These are phyloP conservation scores for Tamias sibiricus DNA, from an alignment of 2,113 vertebrate species.

Conservation along the genomic window DNA sequence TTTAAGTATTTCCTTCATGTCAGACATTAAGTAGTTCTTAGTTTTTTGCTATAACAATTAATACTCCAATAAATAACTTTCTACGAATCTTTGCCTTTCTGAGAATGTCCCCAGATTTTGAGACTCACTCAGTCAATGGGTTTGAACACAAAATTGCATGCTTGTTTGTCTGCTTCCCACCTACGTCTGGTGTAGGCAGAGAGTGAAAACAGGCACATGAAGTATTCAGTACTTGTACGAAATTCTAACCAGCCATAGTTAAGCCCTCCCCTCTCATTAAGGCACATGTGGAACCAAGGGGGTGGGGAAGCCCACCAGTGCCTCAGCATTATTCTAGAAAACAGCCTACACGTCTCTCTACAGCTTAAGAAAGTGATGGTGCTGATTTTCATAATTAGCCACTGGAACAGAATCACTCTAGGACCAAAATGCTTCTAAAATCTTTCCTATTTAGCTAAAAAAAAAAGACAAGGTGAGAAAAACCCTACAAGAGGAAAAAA, in stretches of 20 bases:
- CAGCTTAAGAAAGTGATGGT: not conserved
- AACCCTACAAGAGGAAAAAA: not conserved
- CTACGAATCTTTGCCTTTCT: not conserved
- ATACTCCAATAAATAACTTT: not conserved
- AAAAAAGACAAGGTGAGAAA: not conserved
- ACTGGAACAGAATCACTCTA: not conserved
- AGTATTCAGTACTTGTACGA: not conserved
- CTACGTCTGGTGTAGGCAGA: not conserved
- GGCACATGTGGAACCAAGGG: not conserved
- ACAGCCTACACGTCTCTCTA: not conserved
- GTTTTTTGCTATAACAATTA: not conserved
- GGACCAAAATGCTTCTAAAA: not conserved
- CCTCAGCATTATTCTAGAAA: not conserved
- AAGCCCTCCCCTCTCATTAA: not conserved
- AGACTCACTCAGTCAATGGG: not conserved
- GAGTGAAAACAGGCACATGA: not conserved
- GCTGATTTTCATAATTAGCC: not conserved
- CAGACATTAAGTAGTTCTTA: not conserved
- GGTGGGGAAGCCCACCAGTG: not conserved
- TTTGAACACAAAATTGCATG: not conserved
- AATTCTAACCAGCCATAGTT: not conserved
- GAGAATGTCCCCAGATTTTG: not conserved
- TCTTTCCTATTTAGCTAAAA: not conserved
- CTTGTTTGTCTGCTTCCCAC: not conserved
- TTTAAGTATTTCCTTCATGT: not conserved